These are phyloP conservation scores for Gymnarchus niloticus DNA, from an alignment of 2,113 vertebrate genomes.

Conservation along the genomic window DNA sequence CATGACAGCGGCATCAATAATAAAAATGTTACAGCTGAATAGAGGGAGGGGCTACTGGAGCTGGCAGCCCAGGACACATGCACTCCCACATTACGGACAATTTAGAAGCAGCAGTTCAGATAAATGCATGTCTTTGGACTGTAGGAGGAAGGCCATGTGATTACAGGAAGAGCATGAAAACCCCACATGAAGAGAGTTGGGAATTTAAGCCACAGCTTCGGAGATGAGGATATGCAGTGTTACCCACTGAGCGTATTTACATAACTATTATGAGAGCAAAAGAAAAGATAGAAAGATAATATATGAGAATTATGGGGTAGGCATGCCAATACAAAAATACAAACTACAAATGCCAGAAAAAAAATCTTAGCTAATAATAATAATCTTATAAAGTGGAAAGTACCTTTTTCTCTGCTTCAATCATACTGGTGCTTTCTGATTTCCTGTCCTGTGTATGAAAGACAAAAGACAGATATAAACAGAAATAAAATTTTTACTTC, in stretches of 20 bases:
- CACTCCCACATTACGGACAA: no score
- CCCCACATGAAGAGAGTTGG: neutral
- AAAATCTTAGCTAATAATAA: neutral
- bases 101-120: neutral
- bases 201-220: neutral
- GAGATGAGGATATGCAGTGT: no score
- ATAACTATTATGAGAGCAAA: neutral
- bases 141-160: neutral
- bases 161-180: neutral
- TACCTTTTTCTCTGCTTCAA: slow-evolving; percentile 86
- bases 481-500: neutral
- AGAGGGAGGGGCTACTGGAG: no score
- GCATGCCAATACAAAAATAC: neutral
- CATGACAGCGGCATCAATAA: no score
- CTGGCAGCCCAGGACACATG: no score
- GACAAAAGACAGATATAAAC: neutral
- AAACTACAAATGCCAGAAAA: neutral
- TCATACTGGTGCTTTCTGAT: slow-evolving; percentile 67
- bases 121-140: neutral
- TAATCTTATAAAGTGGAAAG: neutral
- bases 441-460: slow-evolving; percentile 70
- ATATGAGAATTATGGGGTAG: neutral
- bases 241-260: neutral
- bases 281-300: neutral
- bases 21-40: no score